phyloP scores from a whole-genome alignment of 2,113 vertebrate genomes.

The Edolisoma coerulescens region DNA sequence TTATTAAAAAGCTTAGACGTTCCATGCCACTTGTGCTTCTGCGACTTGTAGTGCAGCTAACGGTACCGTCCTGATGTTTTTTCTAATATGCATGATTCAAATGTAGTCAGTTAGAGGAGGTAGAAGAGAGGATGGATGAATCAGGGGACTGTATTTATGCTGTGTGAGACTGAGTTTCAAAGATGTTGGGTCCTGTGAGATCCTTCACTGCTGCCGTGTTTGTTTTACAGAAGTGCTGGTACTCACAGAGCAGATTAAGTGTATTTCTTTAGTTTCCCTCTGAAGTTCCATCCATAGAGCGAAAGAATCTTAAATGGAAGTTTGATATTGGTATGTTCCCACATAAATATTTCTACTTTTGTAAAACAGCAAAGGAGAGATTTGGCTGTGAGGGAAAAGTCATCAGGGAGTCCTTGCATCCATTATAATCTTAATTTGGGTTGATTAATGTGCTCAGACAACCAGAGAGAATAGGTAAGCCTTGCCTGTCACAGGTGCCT shows the following conservation, averaged over 20 bases:
- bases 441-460: background rate
- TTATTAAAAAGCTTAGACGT: background rate
- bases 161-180: background rate
- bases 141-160: background rate
- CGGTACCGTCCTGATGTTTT: background rate
- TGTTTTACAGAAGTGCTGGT: background rate
- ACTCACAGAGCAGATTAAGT: background rate
- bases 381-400: background rate
- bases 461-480: background rate
- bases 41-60: background rate
- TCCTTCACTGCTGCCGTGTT: background rate
- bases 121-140: background rate
- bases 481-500: background rate
- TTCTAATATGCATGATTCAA: background rate
- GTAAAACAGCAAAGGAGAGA: background rate
- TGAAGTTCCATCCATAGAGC: background rate
- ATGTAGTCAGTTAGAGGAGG: background rate
- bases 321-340: background rate
- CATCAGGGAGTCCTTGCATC: background rate
- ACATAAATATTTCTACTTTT: background rate
- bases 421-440: background rate
- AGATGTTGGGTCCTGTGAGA: background rate
- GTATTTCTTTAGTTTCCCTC: background rate
- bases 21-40: background rate
- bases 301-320: background rate